phyloP scores from a whole-genome alignment of 2,797 vertebrate genomes.

The Enteromius viviparus region DNA sequence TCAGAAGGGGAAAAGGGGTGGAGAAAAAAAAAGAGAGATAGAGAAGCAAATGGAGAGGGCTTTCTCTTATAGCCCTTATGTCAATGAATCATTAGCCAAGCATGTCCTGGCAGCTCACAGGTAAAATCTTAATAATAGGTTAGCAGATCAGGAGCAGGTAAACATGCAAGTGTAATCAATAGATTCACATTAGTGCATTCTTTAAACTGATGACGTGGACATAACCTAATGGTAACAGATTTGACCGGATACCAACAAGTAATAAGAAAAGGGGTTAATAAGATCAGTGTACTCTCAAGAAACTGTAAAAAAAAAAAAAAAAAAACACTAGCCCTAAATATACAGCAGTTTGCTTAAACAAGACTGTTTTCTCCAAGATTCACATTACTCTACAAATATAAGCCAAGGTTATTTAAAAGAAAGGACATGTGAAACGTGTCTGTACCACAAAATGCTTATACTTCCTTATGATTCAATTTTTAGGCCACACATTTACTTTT shows the following conservation, averaged over 20 bases:
- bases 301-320: background rate
- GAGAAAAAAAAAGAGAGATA: background rate
- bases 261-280: background rate
- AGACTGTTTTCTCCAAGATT: background rate
- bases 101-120: constrained; percentile 26
- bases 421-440: background rate
- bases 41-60: constrained; percentile 2
- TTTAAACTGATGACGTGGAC: background rate
- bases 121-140: constrained; percentile 6
- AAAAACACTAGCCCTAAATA: background rate
- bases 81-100: constrained; percentile 58
- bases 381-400: background rate
- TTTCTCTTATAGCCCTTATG: constrained; percentile 16
- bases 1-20: background rate
- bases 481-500: constrained; percentile 6
- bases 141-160: constrained; percentile 10
- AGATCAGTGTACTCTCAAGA: background rate
- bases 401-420: constrained; percentile 1
- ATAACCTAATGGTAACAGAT: background rate
- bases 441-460: constrained; percentile 9
- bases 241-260: background rate
- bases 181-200: background rate
- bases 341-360: background rate
- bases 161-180: constrained; percentile 11
- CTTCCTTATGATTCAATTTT: background rate